Conservation (phyloP, 1,140 invertebrate species). For the Lycorma delicatula region DNA sequence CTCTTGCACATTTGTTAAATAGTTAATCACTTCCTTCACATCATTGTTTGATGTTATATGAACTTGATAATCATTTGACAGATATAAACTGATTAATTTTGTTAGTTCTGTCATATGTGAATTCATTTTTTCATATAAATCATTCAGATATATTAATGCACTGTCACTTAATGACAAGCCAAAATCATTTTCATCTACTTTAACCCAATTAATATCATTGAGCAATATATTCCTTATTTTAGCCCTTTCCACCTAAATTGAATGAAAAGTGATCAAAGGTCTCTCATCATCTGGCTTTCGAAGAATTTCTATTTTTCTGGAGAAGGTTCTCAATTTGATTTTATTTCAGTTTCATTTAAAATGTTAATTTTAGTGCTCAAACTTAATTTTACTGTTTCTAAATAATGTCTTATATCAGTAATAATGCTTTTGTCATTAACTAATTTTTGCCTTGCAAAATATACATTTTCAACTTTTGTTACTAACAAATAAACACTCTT, state of each 20-base stretch:
- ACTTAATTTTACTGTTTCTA: too few species aligned
- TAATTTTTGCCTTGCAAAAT: too few species aligned
- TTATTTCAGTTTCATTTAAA: too few species aligned
- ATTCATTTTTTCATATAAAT: neutral
- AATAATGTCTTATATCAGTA: too few species aligned
- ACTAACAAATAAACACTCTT: too few species aligned
- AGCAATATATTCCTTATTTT: neutral
- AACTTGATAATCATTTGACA: neutral
- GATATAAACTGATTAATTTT: neutral
- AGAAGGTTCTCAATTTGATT: too few species aligned
- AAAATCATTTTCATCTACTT: neutral
- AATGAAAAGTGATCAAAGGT: neutral
- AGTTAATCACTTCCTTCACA: too few species aligned
- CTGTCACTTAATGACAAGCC: neutral
- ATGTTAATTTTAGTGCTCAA: too few species aligned
- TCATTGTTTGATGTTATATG: neutral
- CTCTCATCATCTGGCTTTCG: neutral
- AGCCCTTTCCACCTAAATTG: neutral
- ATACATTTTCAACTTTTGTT: too few species aligned
- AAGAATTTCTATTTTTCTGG: neutral
- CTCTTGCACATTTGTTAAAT: too few species aligned
- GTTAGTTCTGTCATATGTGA: neutral
- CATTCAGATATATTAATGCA: neutral
- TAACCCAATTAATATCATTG: neutral
- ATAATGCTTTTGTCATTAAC: too few species aligned